phyloP scores from a whole-genome alignment of 2,797 vertebrate genomes.

The Notolabrus celidotus region DNA sequence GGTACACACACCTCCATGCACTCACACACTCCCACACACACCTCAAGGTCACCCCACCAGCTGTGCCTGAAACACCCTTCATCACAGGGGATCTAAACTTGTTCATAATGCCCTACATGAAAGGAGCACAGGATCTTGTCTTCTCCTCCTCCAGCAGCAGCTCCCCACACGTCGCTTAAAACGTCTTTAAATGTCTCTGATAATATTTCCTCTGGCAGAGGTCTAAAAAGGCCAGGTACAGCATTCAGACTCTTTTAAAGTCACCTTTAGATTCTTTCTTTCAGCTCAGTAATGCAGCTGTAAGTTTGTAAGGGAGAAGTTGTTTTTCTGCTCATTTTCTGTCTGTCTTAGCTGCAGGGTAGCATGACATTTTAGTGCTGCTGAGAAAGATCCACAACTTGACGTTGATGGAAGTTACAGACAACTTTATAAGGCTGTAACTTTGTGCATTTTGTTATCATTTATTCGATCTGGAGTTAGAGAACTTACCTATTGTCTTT shows the following conservation, averaged over 20 bases:
- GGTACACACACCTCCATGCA: conserved; percentile 28
- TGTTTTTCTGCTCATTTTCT: conserved; percentile 23
- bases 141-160: conserved; percentile 49
- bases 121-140: conserved; percentile 50
- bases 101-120: conserved; percentile 70
- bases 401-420: conserved; percentile 22
- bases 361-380: conserved; percentile 11
- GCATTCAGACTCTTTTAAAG: conserved; percentile 33
- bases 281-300: conserved; percentile 2
- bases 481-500: neutral
- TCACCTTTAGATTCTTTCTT: conserved; percentile 25
- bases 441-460: neutral
- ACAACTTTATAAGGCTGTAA: conserved; percentile 16
- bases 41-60: conserved; percentile 78
- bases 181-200: conserved; percentile 37
- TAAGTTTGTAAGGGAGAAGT: conserved; percentile 15
- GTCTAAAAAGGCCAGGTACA: conserved; percentile 24
- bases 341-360: conserved; percentile 13
- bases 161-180: conserved; percentile 29
- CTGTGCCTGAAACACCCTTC: conserved; percentile 71
- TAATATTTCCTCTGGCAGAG: conserved; percentile 36
- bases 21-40: conserved; percentile 40
- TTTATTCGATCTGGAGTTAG: neutral
- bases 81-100: conserved; percentile 65
- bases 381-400: conserved; percentile 25